These are phyloP conservation scores for Orcinus orca DNA, from an alignment of 2,113 vertebrate genomes.

Conservation along the genomic window DNA sequence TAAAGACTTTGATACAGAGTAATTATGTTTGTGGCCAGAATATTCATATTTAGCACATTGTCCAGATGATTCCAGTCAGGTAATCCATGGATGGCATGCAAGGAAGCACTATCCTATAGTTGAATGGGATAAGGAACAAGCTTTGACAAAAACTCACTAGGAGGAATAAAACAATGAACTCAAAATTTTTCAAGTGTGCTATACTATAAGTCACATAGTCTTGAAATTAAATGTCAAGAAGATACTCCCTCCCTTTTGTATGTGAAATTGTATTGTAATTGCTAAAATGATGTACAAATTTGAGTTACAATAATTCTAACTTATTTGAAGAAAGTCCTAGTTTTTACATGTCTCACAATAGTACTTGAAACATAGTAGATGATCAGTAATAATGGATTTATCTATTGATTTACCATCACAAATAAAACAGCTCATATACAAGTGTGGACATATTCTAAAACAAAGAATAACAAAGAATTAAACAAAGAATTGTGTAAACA, in stretches of 20 bases:
- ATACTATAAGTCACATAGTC: background rate
- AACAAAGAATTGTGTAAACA: background rate
- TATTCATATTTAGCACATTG: background rate
- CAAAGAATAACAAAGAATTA: background rate
- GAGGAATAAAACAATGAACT: background rate
- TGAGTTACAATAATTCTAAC: background rate
- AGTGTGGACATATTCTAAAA: background rate
- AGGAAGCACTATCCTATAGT: background rate
- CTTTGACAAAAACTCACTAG: background rate
- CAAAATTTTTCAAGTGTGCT: background rate
- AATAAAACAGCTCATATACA: background rate
- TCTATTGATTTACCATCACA: background rate
- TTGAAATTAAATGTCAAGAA: background rate
- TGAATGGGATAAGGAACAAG: background rate
- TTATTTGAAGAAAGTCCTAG: background rate
- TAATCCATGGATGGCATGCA: background rate
- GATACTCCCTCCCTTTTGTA: background rate
- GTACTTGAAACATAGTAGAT: background rate
- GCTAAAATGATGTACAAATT: background rate
- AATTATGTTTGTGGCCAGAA: background rate
- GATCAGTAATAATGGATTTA: background rate
- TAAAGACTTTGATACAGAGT: background rate
- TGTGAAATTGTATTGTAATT: background rate
- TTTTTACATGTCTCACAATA: background rate
- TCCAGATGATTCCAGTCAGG: background rate